Evolutionary conservation across 2,113 vertebrate species (phyloP), one percentile per base, ranked within the genome.

Genomic region (Microtus ochrogaster): DNA sequence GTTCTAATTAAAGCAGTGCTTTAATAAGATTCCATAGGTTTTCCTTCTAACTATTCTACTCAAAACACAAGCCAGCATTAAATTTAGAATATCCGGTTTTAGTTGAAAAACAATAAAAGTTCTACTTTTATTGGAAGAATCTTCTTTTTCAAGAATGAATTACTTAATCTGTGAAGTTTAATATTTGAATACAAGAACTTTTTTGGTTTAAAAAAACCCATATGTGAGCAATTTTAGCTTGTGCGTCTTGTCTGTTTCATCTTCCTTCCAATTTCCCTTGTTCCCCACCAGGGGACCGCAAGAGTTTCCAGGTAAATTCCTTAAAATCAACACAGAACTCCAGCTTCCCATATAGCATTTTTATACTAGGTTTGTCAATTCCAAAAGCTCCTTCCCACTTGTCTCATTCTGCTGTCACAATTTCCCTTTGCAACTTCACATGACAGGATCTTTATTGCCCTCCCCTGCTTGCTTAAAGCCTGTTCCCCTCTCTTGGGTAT

Each of bases 121-220:
- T 95, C 65, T 55, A 47, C 65, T 87, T 96, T 94, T 84, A 66
- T 41, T 94, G 41, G 17, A 82, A 94, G 93, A 66, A 33, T 0
- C 2, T 39, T 90, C 16, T 85, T 14, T 92, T 86, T 41, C 11
- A 88, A 78, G 1, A 26, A 79, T 44, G 19, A 21, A 81, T 61
- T 88, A 41, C 3, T 94, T 79, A 87, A n/a, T 76, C 90, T 74
- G 39, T 81, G 81, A 72, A 72, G 94, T 94, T 94, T 78, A 92
- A 92, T 55, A 82, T 26, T 55, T 93, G 28, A 17, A 65, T 3
- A 65, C 30, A n/a, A 76, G 65, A 76, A 77, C 82, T 26, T 90
- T 92, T 94, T 79, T 83, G 55, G 17, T 68, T 79, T 92, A 94
- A 76, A 73, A 52, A 87, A 94, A 73, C n/a, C 39, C 36, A 92